Base-by-base conservation (phyloP, 2,797 vertebrate species). In the Coendou prehensilis region DNA sequence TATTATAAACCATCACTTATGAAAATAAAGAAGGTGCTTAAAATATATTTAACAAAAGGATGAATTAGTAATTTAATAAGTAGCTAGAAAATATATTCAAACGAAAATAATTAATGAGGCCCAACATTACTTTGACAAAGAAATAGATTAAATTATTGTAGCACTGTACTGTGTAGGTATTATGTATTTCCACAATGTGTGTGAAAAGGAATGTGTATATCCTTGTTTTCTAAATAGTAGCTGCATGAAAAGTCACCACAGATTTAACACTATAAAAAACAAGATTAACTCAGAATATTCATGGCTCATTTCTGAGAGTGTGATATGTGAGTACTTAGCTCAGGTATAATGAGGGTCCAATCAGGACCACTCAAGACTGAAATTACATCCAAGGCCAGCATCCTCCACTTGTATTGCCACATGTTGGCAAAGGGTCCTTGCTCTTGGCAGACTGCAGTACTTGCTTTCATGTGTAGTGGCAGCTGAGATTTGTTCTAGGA, bases 301-400 rank as follows among this genome's bases (percentile, higher is more conserved):
- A 41, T 4, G 13, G 8, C 0, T 47, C 14, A 61, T 26, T 17
- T 14, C 11, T 63, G 20, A 6, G 6, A 37, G 0, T 0, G 2
- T 56, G 26, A 23, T 22, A 17, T 3, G 2, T 63, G 23, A 9
- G 0, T 57, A 37, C 30, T 92, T 20, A 78, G 20, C 10, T 28
- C 73, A 75, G 33, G 1, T 91, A 4, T 71, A 59, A 73, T 50
- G 10, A 87, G n/a, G 17, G 17, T 84, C 13, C 14, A 93, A 9
- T 89, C 41, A 71, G 0, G 22, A 37, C 5, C 6, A 41, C 22
- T 1, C 0, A 54, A 26, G 54, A 10, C 4, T 33, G 13, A 20
- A 79, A 4, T 78, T 17, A 87, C 20, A 26, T 41, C 20, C 57
- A 7, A 41, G 3, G 22, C 17, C 56, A n/a, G 15, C 61, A 54